Evolutionary conservation across 2,888 invertebrate species (phyloP).

Genomic region (Epiblema foenella): DNA sequence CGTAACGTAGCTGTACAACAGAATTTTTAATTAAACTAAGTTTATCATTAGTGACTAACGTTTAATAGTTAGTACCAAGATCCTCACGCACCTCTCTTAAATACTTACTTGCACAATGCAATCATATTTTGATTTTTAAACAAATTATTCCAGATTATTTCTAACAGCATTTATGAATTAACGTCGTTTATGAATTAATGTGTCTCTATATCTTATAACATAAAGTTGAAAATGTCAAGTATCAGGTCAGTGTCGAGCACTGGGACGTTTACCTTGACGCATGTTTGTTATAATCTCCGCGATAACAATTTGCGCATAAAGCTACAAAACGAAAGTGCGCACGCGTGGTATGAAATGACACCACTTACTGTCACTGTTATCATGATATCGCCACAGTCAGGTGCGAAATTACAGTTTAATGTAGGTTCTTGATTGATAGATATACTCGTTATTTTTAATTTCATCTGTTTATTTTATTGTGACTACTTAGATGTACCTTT

Average conservation of each 20-base stretch:
- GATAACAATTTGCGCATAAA: conserved; percentile 24
- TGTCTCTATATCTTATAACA: too few relatives aligned
- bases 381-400: conserved; percentile 23
- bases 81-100: too few relatives aligned
- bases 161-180: too few relatives aligned
- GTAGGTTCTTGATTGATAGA: not conserved
- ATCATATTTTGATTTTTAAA: too few relatives aligned
- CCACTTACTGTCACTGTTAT: conserved; percentile 12
- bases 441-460: not conserved
- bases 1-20: not conserved
- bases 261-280: not conserved
- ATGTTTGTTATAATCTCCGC: not conserved
- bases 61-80: not conserved
- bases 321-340: conserved; percentile 27
- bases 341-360: conserved; percentile 16
- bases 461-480: not conserved
- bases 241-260: too few relatives aligned
- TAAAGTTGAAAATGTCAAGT: not conserved
- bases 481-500: not conserved
- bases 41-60: too few relatives aligned
- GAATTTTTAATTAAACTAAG: too few relatives aligned
- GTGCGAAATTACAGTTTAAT: conserved; percentile 7
- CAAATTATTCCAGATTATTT: too few relatives aligned
- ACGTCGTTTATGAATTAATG: too few relatives aligned
- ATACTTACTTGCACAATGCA: too few relatives aligned